phyloP scores from a whole-genome alignment of 2,797 vertebrate genomes.

The Dromococcyx pavoninus region DNA sequence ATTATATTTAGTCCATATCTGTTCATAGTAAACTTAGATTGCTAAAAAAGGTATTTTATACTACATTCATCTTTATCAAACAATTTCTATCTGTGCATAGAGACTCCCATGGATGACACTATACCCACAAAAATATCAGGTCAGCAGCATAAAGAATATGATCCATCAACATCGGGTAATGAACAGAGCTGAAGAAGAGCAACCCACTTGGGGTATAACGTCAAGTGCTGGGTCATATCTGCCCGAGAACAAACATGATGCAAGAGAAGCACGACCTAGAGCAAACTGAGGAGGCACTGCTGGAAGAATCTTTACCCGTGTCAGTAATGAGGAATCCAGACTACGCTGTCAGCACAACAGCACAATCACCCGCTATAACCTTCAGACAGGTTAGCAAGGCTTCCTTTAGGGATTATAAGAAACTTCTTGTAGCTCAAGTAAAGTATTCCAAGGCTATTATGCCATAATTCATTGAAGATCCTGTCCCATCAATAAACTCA shows the following conservation, averaged over 20 bases:
- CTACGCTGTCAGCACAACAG: background rate
- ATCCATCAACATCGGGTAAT: background rate
- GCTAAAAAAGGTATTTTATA: background rate
- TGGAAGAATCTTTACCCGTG: background rate
- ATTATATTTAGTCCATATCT: background rate
- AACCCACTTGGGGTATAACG: background rate
- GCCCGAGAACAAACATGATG: accelerated
- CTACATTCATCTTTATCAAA: background rate
- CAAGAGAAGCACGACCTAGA: background rate
- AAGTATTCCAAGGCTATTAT: background rate
- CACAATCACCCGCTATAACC: background rate
- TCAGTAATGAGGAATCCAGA: background rate
- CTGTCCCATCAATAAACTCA: background rate
- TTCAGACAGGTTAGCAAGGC: background rate
- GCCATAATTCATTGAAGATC: background rate
- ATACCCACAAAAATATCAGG: background rate
- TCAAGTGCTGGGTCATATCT: background rate
- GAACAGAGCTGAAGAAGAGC: background rate
- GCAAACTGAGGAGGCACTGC: background rate
- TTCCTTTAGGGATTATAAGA: no score
- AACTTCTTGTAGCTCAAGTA: background rate
- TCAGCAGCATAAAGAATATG: background rate
- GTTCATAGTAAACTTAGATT: background rate
- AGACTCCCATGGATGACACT: background rate
- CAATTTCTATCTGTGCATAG: background rate